phyloP scores from a whole-genome alignment of 2,113 vertebrate genomes.

The Lichenostomus cassidix region DNA sequence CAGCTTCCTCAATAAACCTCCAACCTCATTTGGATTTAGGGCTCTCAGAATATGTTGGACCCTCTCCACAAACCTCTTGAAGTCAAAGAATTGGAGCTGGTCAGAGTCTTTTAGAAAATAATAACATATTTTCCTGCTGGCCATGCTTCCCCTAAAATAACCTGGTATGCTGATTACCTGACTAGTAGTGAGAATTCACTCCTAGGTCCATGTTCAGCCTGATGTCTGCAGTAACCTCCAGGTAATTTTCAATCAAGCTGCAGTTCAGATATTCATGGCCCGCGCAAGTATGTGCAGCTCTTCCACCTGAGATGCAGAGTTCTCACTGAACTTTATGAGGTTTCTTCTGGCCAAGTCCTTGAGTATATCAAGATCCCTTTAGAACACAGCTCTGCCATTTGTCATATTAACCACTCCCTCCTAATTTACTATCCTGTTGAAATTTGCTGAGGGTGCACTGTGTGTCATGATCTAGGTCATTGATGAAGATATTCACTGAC shows the following conservation, averaged over 20 bases:
- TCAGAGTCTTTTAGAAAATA: background rate
- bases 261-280: background rate
- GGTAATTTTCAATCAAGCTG: background rate
- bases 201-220: background rate
- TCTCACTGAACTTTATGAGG: background rate
- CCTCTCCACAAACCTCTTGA: background rate
- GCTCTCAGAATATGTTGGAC: background rate
- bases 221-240: background rate
- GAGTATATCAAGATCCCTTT: background rate
- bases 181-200: background rate
- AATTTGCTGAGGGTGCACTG: conserved; percentile 23
- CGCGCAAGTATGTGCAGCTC: background rate
- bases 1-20: background rate
- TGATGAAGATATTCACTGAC: conserved; percentile 2
- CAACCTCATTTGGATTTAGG: background rate
- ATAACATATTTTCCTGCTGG: background rate
- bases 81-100: background rate
- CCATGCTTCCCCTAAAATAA: background rate
- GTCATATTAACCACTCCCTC: conserved; percentile 23
- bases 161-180: background rate
- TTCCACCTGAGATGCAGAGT: background rate
- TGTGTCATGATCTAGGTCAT: conserved; percentile 30
- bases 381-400: background rate
- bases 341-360: background rate
- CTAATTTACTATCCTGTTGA: background rate